Conservation (phyloP, 1,140 invertebrate species). For the Drosophila auraria region DNA sequence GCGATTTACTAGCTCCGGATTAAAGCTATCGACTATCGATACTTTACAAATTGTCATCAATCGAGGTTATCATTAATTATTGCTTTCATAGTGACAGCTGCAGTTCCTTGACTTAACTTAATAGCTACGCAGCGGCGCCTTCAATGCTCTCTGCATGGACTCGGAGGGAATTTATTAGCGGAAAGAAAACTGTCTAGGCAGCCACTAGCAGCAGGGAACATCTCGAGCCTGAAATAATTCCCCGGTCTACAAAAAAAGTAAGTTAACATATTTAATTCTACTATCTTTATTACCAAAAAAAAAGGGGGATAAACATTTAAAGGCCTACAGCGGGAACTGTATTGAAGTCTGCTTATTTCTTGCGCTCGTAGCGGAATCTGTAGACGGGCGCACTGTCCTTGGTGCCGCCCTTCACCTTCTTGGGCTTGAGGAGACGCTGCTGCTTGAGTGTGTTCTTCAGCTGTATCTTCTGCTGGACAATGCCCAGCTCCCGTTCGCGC, state of each 20-base stretch:
- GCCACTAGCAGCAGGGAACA: too few relatives aligned
- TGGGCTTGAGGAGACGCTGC: constrained; percentile 88
- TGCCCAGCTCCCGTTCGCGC: constrained; percentile 91
- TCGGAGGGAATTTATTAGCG: too few relatives aligned
- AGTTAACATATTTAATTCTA: background rate
- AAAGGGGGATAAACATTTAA: background rate
- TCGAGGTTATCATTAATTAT: too few relatives aligned
- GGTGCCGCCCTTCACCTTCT: constrained; percentile 88
- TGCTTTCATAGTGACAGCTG: too few relatives aligned
- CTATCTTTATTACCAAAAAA: constrained; percentile 3
- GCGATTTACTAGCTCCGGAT: too few relatives aligned
- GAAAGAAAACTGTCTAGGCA: too few relatives aligned
- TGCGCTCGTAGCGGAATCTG: constrained; percentile 94
- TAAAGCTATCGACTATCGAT: too few relatives aligned
- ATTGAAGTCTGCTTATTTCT: constrained; percentile 85
- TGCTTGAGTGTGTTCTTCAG: constrained; percentile 90
- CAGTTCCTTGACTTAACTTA: too few relatives aligned
- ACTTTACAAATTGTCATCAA: too few relatives aligned
- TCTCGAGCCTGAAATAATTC: background rate
- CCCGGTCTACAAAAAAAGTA: background rate
- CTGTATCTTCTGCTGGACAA: constrained; percentile 94
- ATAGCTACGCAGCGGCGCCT: too few relatives aligned
- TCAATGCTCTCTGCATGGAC: too few relatives aligned
- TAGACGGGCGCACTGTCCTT: constrained; percentile 92
- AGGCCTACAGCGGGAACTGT: background rate